Evolutionary conservation across 2,113 vertebrate genomes (phyloP).

Genomic region (Brachypteracias leptosomus): DNA sequence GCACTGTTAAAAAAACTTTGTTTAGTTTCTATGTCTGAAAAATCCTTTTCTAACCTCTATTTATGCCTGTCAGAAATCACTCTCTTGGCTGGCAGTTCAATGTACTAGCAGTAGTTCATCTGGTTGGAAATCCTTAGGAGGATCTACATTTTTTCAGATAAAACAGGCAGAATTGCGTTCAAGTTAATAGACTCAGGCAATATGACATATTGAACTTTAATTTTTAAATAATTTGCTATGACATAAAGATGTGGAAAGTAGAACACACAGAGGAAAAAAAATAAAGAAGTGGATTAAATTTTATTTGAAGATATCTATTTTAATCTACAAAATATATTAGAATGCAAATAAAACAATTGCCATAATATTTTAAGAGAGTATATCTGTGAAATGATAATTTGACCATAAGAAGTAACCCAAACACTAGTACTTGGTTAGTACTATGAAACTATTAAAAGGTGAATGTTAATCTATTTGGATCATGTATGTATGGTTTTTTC

Average conservation of each 20-base stretch:
- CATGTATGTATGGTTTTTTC: background rate
- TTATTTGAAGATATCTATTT: background rate
- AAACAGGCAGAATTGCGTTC: background rate
- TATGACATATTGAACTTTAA: background rate
- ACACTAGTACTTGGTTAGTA: background rate
- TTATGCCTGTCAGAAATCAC: background rate
- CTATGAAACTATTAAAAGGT: background rate
- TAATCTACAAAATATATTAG: background rate
- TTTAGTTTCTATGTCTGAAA: background rate
- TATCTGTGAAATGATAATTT: background rate
- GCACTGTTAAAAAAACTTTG: background rate
- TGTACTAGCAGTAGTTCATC: background rate
- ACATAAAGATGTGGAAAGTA: background rate
- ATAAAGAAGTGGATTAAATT: background rate
- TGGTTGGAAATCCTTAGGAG: constrained; percentile 7
- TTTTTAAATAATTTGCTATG: background rate
- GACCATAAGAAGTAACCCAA: background rate
- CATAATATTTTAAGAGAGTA: background rate
- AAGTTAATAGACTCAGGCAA: background rate
- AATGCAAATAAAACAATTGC: background rate
- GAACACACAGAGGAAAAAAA: background rate
- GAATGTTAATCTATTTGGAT: background rate
- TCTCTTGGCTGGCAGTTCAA: background rate
- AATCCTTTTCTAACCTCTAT: background rate
- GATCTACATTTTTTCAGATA: background rate